Evolutionary conservation across 2,888 invertebrate species (phyloP).

Genomic region (Neoaliturus tenellus): DNA sequence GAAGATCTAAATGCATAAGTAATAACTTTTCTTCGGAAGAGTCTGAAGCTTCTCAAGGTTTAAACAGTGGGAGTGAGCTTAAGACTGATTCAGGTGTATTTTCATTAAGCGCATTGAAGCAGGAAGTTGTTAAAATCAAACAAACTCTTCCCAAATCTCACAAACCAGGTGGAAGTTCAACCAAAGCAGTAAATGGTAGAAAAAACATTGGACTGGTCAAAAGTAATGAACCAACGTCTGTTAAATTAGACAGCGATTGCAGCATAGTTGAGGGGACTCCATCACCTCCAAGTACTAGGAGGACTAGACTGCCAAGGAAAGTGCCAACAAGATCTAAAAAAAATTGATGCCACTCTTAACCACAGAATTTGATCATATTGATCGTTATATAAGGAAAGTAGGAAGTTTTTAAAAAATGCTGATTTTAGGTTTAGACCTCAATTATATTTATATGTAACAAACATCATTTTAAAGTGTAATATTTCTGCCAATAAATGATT

Average conservation of each 20-base stretch:
- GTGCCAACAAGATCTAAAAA: not conserved
- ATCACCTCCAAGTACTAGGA: not conserved
- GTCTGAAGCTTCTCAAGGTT: not conserved
- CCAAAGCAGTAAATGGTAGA: not conserved
- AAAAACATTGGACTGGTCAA: too few relatives aligned
- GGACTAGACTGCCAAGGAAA: not conserved
- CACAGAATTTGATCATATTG: conserved; percentile 9
- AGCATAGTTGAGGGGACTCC: not conserved
- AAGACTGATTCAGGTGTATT: not conserved
- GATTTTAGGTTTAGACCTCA: too few relatives aligned
- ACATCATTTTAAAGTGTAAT: too few relatives aligned
- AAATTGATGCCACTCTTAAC: not conserved
- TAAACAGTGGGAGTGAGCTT: not conserved
- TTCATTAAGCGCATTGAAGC: not conserved
- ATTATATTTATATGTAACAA: too few relatives aligned
- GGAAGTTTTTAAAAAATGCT: too few relatives aligned
- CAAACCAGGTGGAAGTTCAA: not conserved
- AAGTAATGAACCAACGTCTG: not conserved
- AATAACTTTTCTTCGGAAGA: not conserved
- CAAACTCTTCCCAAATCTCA: not conserved
- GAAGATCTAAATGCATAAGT: not conserved
- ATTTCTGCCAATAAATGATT: too few relatives aligned
- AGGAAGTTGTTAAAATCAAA: not conserved
- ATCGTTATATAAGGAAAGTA: not conserved
- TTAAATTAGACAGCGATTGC: not conserved